A percentile compares a stretch with the other conserved stretches of the same genome.
Conservation (phyloP, 2,888 invertebrate genomes). For the Geotrupes spiniger region DNA sequence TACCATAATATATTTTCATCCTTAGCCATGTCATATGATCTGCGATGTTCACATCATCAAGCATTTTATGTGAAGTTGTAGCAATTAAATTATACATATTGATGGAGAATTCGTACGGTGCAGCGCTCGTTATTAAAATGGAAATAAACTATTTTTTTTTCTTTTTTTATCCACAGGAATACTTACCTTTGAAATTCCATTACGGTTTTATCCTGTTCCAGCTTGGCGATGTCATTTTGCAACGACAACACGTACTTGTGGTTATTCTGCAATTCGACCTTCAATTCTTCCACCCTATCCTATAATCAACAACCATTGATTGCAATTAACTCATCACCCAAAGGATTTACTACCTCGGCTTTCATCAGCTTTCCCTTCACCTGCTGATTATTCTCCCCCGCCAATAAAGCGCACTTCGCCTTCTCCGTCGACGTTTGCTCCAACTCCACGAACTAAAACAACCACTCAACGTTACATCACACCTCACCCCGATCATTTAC, state of each 20-base stretch:
- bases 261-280: conserved; percentile 1
- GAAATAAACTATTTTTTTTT: too few relatives aligned
- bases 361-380: background rate
- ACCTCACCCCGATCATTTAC: too few relatives aligned
- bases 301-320: conserved; percentile 1
- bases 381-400: background rate
- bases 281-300: conserved; percentile 8
- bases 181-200: conserved; percentile 11
- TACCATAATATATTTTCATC: too few relatives aligned
- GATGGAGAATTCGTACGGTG: too few relatives aligned
- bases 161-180: background rate
- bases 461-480: too few relatives aligned
- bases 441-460: background rate
- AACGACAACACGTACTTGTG: conserved; percentile 6
- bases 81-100: too few relatives aligned
- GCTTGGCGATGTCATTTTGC: conserved; percentile 1
- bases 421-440: too few relatives aligned
- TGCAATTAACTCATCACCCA: too few relatives aligned
- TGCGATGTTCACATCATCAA: too few relatives aligned
- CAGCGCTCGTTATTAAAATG: too few relatives aligned
- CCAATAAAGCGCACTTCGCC: background rate
- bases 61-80: too few relatives aligned
- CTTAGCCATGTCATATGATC: too few relatives aligned
- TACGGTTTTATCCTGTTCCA: background rate
- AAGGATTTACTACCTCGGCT: background rate